Evolutionary conservation across 2,888 invertebrate species (phyloP).

Genomic region (Neoascia interrupta): DNA sequence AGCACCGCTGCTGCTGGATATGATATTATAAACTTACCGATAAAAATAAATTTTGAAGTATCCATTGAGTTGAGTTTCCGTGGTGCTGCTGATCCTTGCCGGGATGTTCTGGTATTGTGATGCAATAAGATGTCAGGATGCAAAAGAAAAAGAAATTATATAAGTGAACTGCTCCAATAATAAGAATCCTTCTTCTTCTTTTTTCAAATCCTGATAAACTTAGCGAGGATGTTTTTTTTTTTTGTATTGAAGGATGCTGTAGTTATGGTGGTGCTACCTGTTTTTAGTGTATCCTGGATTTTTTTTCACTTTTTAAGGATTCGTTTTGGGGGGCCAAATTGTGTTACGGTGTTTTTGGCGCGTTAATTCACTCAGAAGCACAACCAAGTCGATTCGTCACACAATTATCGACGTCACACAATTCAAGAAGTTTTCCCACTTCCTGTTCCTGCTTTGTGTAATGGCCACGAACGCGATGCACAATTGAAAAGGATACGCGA

Average conservation of each 20-base stretch:
- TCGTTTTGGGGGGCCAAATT: too few relatives aligned
- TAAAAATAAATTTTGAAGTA: slow-evolving; percentile 69
- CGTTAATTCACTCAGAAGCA: too few relatives aligned
- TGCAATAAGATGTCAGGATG: slow-evolving; percentile 37
- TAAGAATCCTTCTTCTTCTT: slow-evolving; percentile 9
- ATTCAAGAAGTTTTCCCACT: too few relatives aligned
- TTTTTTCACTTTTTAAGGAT: too few relatives aligned
- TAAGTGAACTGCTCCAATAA: slow-evolving; percentile 13
- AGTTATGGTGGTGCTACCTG: neutral
- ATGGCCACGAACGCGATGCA: neutral
- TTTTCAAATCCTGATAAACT: too few relatives aligned
- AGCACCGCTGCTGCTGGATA: too few relatives aligned
- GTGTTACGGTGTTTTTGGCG: too few relatives aligned
- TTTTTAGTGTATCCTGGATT: too few relatives aligned
- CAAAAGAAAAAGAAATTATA: slow-evolving; percentile 2
- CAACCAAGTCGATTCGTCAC: too few relatives aligned
- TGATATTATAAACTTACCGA: slow-evolving; percentile 68
- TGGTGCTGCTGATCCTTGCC: slow-evolving; percentile 31
- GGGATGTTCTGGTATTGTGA: slow-evolving; percentile 2
- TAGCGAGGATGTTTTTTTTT: too few relatives aligned
- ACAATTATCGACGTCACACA: too few relatives aligned
- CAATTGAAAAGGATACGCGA: neutral
- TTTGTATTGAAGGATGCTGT: neutral
- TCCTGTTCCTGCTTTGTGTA: too few relatives aligned
- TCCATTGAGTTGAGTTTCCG: slow-evolving; percentile 58